A percentile compares a stretch with the other conserved stretches of the same genome.
Conservation (phyloP, 1,140 invertebrate species). For the Drosophila lacteicornis region DNA sequence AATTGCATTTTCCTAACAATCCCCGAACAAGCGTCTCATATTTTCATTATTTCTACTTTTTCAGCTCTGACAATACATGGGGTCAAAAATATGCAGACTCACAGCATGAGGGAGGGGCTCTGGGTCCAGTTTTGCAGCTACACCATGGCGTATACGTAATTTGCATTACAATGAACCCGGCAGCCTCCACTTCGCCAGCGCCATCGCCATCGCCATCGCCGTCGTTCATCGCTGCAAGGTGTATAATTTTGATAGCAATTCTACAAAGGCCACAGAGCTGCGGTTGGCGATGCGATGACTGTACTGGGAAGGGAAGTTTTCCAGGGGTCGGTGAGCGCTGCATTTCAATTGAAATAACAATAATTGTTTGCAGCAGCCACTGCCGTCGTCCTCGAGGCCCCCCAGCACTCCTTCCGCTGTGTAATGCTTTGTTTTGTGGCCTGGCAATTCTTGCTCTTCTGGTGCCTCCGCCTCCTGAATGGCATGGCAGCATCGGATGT, state of each 20-base stretch:
- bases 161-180: constrained; percentile 75
- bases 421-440: constrained; percentile 54
- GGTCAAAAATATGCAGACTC: constrained; percentile 39
- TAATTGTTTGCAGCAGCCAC: constrained; percentile 74
- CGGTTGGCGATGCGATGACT: constrained; percentile 16
- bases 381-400: constrained; percentile 7
- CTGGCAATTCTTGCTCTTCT: constrained; percentile 60
- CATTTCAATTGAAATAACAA: constrained; percentile 80
- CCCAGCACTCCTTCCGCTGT: background rate
- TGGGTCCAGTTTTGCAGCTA: constrained; percentile 25
- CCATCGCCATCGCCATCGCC: background rate
- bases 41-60: constrained; percentile 66
- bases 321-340: constrained; percentile 44
- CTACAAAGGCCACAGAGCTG: constrained; percentile 56
- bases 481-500: constrained; percentile 51
- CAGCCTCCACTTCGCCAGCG: background rate
- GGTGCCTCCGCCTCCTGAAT: constrained; percentile 9
- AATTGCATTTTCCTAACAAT: constrained; percentile 57
- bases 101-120: constrained; percentile 8
- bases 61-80: constrained; percentile 43
- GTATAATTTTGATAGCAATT: constrained; percentile 76
- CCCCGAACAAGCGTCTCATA: constrained; percentile 26
- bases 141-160: constrained; percentile 74
- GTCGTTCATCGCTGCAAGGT: constrained; percentile 60
- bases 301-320: constrained; percentile 6